Evolutionary conservation across 2,113 vertebrate species (phyloP).

Genomic region (Oreochromis niloticus): DNA sequence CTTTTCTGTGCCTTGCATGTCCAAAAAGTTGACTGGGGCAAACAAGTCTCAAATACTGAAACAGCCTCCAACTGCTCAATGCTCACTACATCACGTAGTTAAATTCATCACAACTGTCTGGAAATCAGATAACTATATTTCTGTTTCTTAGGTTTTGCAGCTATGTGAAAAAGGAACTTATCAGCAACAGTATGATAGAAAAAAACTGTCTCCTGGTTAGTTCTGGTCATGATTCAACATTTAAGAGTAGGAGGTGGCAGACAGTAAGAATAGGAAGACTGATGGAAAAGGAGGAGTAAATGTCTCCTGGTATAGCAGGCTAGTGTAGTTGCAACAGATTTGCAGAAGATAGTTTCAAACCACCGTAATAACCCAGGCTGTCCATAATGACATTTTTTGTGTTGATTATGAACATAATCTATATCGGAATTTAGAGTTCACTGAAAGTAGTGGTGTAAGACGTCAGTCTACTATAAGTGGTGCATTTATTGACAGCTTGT

Average conservation of each 20-base stretch:
- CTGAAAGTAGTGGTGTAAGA: not conserved
- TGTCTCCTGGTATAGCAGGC: not conserved
- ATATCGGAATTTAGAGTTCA: not conserved
- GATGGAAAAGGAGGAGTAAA: slow-evolving; percentile 1
- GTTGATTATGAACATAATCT: not conserved
- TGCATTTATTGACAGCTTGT: not conserved
- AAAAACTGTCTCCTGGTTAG: not conserved
- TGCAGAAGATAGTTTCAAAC: not conserved
- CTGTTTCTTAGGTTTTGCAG: not conserved
- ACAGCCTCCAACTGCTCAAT: not conserved
- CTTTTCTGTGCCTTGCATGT: not conserved
- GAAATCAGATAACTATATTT: slow-evolving; percentile 3
- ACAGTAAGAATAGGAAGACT: not conserved
- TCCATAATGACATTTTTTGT: not conserved
- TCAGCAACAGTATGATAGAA: not conserved
- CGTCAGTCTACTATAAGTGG: not conserved
- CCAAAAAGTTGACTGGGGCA: not conserved
- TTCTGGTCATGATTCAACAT: slow-evolving; percentile 16
- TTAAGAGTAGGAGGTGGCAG: not conserved
- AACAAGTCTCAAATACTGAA: slow-evolving; percentile 26
- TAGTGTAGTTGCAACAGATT: not conserved
- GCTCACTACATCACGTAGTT: not conserved
- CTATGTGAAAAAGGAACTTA: not conserved
- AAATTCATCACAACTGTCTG: not conserved
- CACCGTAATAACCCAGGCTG: not conserved